Percentiles rank a stretch among this genome's conserved stretches.
phyloP scores from a whole-genome alignment of 2,888 invertebrate genomes.

The Metallyticus violacea region DNA sequence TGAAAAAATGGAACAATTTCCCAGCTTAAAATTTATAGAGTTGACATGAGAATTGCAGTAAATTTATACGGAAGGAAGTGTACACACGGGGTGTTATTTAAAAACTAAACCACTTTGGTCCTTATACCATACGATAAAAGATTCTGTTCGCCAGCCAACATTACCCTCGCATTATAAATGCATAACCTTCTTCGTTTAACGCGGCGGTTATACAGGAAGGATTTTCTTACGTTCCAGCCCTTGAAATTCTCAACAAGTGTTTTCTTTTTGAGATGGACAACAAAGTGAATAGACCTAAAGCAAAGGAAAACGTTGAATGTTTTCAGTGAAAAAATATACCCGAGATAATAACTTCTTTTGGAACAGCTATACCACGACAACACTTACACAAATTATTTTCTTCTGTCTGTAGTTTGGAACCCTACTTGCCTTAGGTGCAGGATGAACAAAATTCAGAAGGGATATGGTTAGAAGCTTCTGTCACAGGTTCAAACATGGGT shows the following conservation, averaged over 20 bases:
- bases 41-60: conserved; percentile 22
- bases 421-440: too few species aligned
- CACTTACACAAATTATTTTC: too few species aligned
- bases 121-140: not conserved
- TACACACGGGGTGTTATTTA: not conserved
- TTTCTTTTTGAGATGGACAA: too few species aligned
- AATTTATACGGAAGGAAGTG: conserved; percentile 16
- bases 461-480: too few species aligned
- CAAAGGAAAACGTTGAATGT: not conserved
- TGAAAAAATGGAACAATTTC: conserved; percentile 14
- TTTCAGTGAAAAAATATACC: not conserved
- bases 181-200: not conserved
- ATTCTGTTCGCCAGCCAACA: not conserved
- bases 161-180: conserved; percentile 2
- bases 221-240: too few species aligned
- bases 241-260: not conserved
- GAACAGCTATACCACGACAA: too few species aligned
- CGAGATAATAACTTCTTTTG: too few species aligned
- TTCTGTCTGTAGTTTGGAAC: too few species aligned
- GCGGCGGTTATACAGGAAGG: not conserved
- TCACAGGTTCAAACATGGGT: too few species aligned
- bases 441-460: too few species aligned
- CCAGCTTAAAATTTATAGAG: conserved; percentile 19
- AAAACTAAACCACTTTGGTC: not conserved
- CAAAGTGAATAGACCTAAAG: not conserved